Conservation (phyloP, 2,113 vertebrate species). For the Pithys albifrons region DNA sequence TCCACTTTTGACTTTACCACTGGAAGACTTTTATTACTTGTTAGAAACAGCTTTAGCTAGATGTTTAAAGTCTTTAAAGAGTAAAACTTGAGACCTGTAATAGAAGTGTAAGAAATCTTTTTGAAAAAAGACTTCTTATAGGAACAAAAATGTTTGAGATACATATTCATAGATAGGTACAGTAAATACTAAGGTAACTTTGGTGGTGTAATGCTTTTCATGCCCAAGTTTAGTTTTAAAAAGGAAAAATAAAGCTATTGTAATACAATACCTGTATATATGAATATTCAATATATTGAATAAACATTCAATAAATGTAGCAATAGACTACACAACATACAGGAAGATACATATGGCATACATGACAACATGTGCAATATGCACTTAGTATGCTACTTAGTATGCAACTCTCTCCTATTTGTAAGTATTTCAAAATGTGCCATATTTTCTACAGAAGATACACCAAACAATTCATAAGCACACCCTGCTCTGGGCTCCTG, state of each 20-base stretch:
- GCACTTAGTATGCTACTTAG: neutral
- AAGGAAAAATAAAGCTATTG: neutral
- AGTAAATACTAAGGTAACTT: neutral
- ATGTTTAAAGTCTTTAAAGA: neutral
- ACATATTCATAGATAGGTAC: neutral
- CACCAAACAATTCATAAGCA: rapidly evolving
- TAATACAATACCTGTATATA: neutral
- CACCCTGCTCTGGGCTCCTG: neutral
- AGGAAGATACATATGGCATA: neutral
- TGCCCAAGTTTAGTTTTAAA: neutral
- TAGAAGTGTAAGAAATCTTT: neutral
- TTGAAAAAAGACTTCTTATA: neutral
- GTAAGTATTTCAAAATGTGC: neutral
- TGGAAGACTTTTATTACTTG: neutral
- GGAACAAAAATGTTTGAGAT: neutral
- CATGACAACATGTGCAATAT: neutral
- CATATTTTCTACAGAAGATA: neutral
- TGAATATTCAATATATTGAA: neutral
- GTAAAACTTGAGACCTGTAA: neutral
- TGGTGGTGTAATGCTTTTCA: neutral
- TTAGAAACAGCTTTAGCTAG: neutral
- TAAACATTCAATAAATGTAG: neutral
- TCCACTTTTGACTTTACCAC: neutral
- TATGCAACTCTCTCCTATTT: neutral
- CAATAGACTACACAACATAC: neutral